Evolutionary conservation across 1,140 invertebrate genomes (phyloP).

Genomic region (Panulirus ornatus): DNA sequence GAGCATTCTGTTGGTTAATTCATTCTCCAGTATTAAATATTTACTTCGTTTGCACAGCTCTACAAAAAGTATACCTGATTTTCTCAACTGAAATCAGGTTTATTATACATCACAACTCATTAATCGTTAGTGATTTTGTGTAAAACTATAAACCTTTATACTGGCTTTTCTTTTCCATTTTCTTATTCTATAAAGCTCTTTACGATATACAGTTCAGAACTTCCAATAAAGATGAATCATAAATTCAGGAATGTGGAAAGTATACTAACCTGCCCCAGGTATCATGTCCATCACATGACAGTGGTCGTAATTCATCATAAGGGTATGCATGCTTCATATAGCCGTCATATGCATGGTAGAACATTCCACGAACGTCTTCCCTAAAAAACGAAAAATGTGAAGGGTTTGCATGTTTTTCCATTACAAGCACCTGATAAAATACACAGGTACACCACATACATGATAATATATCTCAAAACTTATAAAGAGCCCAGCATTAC

Average conservation of each 20-base stretch:
- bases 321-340: constrained; percentile 97
- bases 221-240: neutral
- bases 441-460: neutral
- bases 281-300: constrained; percentile 82
- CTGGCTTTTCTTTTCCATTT: neutral
- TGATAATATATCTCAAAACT: neutral
- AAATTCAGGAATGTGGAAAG: neutral
- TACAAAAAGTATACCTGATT: no score
- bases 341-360: constrained; percentile 97
- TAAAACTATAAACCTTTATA: no score
- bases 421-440: neutral
- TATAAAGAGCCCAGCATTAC: neutral
- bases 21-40: no score
- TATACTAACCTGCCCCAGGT: constrained; percentile 75
- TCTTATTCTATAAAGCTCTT: neutral
- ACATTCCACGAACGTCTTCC: constrained; percentile 92
- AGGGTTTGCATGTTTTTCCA: neutral
- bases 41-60: no score
- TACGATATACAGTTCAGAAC: neutral
- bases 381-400: constrained; percentile 60
- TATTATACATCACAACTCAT: no score
- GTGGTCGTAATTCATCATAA: constrained; percentile 96
- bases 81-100: no score
- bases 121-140: no score
- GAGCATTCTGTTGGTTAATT: no score